Conservation (phyloP, 2,797 vertebrate species). For the Cuniculus paca region DNA sequence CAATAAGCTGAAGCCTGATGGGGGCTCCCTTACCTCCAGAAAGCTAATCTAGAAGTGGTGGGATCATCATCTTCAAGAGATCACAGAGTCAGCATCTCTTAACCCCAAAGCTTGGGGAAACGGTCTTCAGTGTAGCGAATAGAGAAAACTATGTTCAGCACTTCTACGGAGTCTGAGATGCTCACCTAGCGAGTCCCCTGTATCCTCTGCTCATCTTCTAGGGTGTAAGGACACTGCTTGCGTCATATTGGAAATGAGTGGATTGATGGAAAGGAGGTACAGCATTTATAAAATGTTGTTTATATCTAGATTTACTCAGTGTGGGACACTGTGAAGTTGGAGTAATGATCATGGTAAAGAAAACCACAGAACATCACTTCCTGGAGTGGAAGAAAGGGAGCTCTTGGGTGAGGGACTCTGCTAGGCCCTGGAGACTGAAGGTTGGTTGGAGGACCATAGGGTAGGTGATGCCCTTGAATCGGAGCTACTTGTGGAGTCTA, state of each 20-base stretch:
- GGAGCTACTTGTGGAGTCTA: not conserved
- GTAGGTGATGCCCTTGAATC: not conserved
- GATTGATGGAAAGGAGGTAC: not conserved
- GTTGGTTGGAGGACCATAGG: not conserved
- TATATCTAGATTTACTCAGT: not conserved
- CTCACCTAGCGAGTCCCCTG: not conserved
- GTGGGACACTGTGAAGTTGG: not conserved
- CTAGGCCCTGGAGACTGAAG: not conserved
- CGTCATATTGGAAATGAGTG: not conserved
- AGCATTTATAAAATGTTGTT: not conserved
- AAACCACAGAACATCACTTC: not conserved
- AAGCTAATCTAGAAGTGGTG: not conserved
- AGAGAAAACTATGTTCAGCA: not conserved
- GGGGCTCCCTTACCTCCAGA: not conserved
- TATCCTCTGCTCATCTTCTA: not conserved
- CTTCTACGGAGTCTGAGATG: not conserved
- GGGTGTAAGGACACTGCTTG: not conserved
- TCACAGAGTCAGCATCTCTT: not conserved
- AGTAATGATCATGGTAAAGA: not conserved
- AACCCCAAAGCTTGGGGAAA: not conserved
- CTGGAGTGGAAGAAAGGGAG: not conserved
- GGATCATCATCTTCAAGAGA: not conserved
- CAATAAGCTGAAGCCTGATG: not conserved
- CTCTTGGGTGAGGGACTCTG: not conserved
- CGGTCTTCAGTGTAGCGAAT: no score